Conservation (phyloP, 92 coral and sea anemone genomes). For the Pocillopora meandrina region DNA sequence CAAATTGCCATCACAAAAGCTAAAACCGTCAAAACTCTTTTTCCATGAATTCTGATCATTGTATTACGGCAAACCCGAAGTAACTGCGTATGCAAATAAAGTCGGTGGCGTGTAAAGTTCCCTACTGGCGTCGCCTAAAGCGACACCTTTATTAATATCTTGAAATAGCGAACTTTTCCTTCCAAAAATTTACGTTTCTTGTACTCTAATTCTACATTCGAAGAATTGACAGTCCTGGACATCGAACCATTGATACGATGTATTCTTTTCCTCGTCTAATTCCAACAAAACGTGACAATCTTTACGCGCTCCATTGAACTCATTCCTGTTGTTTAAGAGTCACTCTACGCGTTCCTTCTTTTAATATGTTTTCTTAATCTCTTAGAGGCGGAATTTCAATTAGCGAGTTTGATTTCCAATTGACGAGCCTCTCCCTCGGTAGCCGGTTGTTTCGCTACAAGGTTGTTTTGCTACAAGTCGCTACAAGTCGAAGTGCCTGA, state of each 20-base stretch:
- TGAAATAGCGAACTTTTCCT: too few relatives aligned
- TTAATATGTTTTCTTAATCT: conserved; percentile 37
- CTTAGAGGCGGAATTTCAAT: conserved; percentile 26
- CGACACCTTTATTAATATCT: too few relatives aligned
- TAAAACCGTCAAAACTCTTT: too few relatives aligned
- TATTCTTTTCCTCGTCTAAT: conserved; percentile 36
- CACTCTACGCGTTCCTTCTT: conserved; percentile 13
- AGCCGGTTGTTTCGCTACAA: too few relatives aligned
- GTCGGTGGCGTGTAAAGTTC: too few relatives aligned
- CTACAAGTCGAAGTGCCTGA: too few relatives aligned
- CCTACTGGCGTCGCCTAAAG: too few relatives aligned
- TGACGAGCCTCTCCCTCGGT: conserved; percentile 26
- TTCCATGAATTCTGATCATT: too few relatives aligned
- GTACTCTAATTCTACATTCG: conserved; percentile 42
- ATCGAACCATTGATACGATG: conserved; percentile 51
- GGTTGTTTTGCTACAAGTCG: too few relatives aligned
- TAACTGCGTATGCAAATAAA: too few relatives aligned
- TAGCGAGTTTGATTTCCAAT: not conserved
- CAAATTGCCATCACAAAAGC: too few relatives aligned
- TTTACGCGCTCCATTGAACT: conserved; percentile 21
- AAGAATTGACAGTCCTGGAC: conserved; percentile 38
- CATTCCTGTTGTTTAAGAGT: conserved; percentile 29
- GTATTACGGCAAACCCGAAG: too few relatives aligned
- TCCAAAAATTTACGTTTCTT: conserved; percentile 7
- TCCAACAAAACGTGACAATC: conserved; percentile 31